These are phyloP conservation scores for Salvator merianae DNA, from an alignment of 2,113 vertebrate species.

Conservation along the genomic window DNA sequence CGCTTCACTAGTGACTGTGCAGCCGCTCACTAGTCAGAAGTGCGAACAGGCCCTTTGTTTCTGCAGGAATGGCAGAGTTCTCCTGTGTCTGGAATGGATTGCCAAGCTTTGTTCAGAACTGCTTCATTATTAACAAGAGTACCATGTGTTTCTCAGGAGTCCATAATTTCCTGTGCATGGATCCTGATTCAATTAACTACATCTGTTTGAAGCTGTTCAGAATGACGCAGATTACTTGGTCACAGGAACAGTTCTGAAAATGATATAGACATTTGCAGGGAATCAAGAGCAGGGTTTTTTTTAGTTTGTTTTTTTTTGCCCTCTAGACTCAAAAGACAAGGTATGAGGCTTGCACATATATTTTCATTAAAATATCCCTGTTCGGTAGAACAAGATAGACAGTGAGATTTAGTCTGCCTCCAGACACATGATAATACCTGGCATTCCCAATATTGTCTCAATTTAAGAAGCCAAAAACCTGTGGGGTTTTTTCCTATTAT, in stretches of 20 bases:
- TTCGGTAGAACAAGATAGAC: no score
- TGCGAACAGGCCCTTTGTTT: no score
- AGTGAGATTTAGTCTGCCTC: no score
- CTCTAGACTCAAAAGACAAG: background rate
- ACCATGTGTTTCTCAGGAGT: constrained; percentile 45
- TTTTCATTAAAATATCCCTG: background rate
- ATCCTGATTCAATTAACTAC: constrained; percentile 53
- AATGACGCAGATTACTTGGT: constrained; percentile 19
- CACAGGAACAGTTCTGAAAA: background rate
- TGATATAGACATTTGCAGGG: constrained; percentile 19
- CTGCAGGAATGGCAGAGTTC: constrained; percentile 6
- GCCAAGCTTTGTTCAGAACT: constrained; percentile 34
- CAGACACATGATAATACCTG: no score
- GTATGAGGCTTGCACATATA: no score
- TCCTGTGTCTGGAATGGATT: constrained; percentile 31
- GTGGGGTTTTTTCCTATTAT: background rate
- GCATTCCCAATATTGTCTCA: no score
- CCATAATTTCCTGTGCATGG: constrained; percentile 53
- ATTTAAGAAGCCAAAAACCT: background rate
- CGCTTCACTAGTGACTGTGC: no score
- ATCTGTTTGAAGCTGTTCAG: constrained; percentile 37
- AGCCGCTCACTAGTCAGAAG: no score
- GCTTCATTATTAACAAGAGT: constrained; percentile 53
- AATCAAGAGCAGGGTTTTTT: no score
- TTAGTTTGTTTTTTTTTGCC: no score